Base-by-base conservation (phyloP, 2,113 vertebrate genomes). In the Herpailurus yagouaroundi region DNA sequence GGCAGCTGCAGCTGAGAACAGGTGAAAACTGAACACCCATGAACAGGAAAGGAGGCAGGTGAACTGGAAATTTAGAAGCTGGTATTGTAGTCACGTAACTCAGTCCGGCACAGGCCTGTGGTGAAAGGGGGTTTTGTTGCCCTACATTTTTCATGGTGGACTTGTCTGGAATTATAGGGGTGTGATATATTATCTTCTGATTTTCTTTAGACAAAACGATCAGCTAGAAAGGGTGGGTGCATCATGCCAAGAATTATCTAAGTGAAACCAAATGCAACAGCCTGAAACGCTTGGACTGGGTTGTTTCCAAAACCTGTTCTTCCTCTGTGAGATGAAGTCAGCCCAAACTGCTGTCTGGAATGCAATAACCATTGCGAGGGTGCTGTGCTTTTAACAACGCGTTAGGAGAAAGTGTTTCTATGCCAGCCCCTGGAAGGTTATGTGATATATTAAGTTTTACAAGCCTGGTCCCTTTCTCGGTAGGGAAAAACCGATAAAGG, bases 231-330 rank as follows among this genome's bases (percentile, higher is more conserved):
- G 1, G 5, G 80, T 95, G 85, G 66, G 57, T 71, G 6, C 50
- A 83, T 71, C 7, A 48, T 76, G 91, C 60, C 95, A 94, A 96
- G 84, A 97, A 97, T 94, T 96, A 68, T 88, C 96, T 97, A 97
- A 97, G 92, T 84, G 76, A 93, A 98, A 96, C 92, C 89, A 96
- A 98, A 97, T 91, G 86, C 66, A 68, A 31, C 4, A 27, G 74
- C 33, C 57, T 96, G 94, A 91, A 88, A 94, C 16, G 14, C 50
- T 68, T 91, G 93, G 81, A 90, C 48, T 95, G 76, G n/a, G 36
- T 45, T 88, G 66, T 74, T 95, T 63, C 89, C 94, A 71, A 92
- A 96, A 96, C 45, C 89, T 76, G 6, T 50, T 94, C 77, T 97
- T 81, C 36, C 71, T 89, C 45, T 81, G 74, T 90, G 80, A 68